Evolutionary conservation across 2,888 invertebrate genomes (phyloP).

Genomic region (Leptinotarsa rubiginosa): DNA sequence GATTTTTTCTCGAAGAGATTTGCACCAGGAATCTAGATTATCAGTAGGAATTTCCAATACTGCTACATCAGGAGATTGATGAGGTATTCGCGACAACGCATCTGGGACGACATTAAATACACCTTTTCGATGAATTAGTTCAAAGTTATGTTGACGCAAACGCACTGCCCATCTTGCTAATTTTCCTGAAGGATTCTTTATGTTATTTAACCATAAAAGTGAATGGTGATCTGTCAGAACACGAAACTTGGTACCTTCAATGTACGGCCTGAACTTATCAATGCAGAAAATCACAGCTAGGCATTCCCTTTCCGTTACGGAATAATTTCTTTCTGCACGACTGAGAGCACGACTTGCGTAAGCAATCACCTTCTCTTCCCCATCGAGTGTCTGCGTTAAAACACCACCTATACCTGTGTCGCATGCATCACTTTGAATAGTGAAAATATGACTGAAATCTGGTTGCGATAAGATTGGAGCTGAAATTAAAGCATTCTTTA

Average conservation of each 20-base stretch:
- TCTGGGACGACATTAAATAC: constrained; percentile 37
- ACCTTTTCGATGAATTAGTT: constrained; percentile 44
- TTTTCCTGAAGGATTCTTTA: constrained; percentile 46
- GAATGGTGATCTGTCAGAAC: constrained; percentile 48
- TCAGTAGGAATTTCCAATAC: not conserved
- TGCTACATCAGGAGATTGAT: not conserved
- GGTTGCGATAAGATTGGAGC: constrained; percentile 49
- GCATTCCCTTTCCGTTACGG: constrained; percentile 41
- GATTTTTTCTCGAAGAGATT: not conserved
- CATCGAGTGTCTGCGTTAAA: constrained; percentile 46
- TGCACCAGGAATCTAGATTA: not conserved
- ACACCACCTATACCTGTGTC: constrained; percentile 29
- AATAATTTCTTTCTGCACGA: constrained; percentile 47
- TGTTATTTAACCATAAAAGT: constrained; percentile 43
- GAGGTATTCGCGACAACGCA: constrained; percentile 34
- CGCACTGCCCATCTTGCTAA: constrained; percentile 45
- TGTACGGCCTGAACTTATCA: constrained; percentile 48
- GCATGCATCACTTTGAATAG: constrained; percentile 50
- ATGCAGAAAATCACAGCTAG: constrained; percentile 49
- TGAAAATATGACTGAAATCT: constrained; percentile 49
- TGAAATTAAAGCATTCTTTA: constrained; percentile 48
- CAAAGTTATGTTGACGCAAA: constrained; percentile 39
- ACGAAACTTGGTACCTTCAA: constrained; percentile 45
- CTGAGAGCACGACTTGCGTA: constrained; percentile 50
- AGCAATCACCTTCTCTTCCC: constrained; percentile 48